Evolutionary conservation across 92 coral and sea anemone species (phyloP).

Genomic region (Pocillopora grandis): DNA sequence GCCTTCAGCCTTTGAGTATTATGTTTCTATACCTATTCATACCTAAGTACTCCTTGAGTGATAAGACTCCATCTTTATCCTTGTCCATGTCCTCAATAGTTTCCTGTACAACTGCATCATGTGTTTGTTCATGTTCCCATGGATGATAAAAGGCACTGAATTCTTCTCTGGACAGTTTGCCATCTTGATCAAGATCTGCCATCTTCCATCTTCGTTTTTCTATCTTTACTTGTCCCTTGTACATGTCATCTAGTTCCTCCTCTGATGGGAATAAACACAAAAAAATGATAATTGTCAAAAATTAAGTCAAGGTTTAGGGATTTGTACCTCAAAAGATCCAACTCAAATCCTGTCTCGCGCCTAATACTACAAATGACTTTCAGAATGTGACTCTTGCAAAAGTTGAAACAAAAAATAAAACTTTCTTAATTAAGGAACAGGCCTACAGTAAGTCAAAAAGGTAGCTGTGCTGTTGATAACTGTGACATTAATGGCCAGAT

Average conservation of each 20-base stretch:
- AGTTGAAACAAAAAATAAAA: too few species aligned
- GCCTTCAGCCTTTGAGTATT: neutral
- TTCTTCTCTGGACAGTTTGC: conserved; percentile 74
- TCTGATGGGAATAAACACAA: neutral
- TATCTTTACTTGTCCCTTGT: conserved; percentile 3
- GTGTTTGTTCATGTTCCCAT: conserved; percentile 72
- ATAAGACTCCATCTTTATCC: conserved; percentile 78
- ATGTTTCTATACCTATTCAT: neutral
- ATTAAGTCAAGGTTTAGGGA: too few species aligned
- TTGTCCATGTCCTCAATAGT: conserved; percentile 60
- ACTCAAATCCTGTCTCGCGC: too few species aligned
- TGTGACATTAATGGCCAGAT: too few species aligned
- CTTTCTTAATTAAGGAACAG: too few species aligned
- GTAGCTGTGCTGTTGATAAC: too few species aligned
- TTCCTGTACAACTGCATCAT: conserved; percentile 66
- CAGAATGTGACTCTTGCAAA: too few species aligned
- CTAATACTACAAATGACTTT: too few species aligned
- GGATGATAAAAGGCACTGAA: conserved; percentile 66
- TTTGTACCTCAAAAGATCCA: too few species aligned
- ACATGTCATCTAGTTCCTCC: neutral
- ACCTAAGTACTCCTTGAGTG: conserved; percentile 81
- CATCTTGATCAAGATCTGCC: conserved; percentile 85
- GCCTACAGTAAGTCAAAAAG: too few species aligned
- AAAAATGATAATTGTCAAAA: too few species aligned
- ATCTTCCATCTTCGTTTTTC: conserved; percentile 69